Percentiles rank a stretch among this genome's conserved stretches.
Conservation (phyloP, 2,888 invertebrate genomes). For the Choreutis nemorana region DNA sequence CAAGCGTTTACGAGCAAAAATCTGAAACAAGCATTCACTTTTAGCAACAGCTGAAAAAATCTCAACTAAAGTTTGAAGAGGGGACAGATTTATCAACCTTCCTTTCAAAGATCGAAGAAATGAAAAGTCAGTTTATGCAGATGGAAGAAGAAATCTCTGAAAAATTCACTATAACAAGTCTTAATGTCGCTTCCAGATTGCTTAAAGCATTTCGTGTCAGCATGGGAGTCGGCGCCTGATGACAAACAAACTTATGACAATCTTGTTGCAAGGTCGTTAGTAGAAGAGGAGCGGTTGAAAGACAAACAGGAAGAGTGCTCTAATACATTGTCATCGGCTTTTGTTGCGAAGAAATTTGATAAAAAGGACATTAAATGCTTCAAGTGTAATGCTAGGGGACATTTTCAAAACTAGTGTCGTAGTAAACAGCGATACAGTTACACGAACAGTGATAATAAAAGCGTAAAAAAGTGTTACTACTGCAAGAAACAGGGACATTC, state of each 20-base stretch:
- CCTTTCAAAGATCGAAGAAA: conserved; percentile 6
- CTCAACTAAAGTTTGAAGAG: conserved; percentile 11
- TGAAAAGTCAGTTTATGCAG: not conserved
- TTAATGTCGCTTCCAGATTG: conserved; percentile 20
- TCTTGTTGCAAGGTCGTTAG: conserved; percentile 2
- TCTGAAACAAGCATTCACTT: conserved; percentile 19
- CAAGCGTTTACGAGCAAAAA: conserved; percentile 19
- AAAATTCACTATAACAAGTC: conserved; percentile 18
- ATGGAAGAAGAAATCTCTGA: conserved; percentile 7
- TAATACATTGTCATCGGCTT: too few relatives aligned
- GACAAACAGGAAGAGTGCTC: too few relatives aligned
- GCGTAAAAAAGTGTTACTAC: conserved; percentile 2
- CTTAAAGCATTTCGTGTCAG: conserved; percentile 25
- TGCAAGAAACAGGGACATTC: conserved; percentile 4
- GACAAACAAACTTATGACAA: conserved; percentile 2
- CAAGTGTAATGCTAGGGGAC: too few relatives aligned
- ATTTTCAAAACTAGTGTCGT: not conserved
- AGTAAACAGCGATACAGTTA: too few relatives aligned
- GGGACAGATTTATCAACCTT: conserved; percentile 7
- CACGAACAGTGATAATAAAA: too few relatives aligned
- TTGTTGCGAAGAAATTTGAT: not conserved
- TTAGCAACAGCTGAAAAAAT: conserved; percentile 18
- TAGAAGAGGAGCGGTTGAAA: conserved; percentile 8
- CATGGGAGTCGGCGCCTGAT: conserved; percentile 12
- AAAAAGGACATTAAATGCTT: too few relatives aligned